A percentile compares a stretch with the other conserved stretches of the same genome.
Conservation (phyloP, 2,888 invertebrate species). For the Ophion slaviceki region DNA sequence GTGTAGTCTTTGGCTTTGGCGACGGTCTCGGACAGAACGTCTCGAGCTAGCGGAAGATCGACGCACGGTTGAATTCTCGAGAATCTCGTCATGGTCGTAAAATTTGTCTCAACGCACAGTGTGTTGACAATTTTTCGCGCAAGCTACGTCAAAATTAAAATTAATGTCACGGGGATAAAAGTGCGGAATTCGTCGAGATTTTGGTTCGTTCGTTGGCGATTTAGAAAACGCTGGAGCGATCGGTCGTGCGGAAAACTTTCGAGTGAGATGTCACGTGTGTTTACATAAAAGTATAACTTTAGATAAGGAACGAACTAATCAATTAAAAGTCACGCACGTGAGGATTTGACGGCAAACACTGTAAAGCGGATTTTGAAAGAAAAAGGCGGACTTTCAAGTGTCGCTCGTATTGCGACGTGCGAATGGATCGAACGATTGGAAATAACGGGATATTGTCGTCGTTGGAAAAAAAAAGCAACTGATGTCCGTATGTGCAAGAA, state of each 20-base stretch:
- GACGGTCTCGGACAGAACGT: slow-evolving; percentile 83
- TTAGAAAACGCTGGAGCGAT: not conserved
- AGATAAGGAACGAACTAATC: not conserved
- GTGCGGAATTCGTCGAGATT: not conserved
- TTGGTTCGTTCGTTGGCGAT: not conserved
- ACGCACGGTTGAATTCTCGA: slow-evolving; percentile 86
- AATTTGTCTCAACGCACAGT: not conserved
- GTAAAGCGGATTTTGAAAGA: not conserved
- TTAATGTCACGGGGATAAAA: not conserved
- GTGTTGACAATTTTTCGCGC: not conserved
- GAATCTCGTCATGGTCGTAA: slow-evolving; percentile 64
- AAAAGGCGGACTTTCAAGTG: not conserved
- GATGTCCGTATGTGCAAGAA: too few species aligned
- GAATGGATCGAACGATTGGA: not conserved
- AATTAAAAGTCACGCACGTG: not conserved
- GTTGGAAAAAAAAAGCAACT: too few species aligned
- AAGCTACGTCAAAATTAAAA: not conserved
- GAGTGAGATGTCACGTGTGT: not conserved
- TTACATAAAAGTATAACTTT: not conserved
- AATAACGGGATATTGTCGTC: too few species aligned
- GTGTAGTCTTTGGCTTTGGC: slow-evolving; percentile 85
- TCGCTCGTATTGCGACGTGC: not conserved
- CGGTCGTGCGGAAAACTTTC: not conserved
- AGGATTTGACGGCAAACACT: not conserved
- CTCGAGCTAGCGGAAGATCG: slow-evolving; percentile 87